Evolutionary conservation across 2,888 invertebrate genomes (phyloP).

Genomic region (Leucophora obtusa): DNA sequence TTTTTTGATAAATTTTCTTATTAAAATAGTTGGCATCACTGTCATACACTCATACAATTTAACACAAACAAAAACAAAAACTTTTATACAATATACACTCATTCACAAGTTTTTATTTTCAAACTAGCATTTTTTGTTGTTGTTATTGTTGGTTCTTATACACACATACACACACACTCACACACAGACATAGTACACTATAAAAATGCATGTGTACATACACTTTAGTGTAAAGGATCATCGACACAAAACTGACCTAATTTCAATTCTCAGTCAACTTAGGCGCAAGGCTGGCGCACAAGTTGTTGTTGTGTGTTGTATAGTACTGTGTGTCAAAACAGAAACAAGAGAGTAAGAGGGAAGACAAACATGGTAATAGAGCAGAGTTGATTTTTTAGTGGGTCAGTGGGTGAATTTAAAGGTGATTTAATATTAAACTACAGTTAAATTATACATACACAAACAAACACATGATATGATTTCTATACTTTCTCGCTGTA

Average conservation of each 20-base stretch:
- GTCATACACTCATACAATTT: conserved; percentile 3
- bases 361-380: conserved; percentile 30
- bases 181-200: conserved; percentile 21
- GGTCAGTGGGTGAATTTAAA: conserved; percentile 64
- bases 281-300: conserved; percentile 69
- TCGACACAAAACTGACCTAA: conserved; percentile 79
- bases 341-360: conserved; percentile 11
- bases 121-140: conserved; percentile 15
- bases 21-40: background rate
- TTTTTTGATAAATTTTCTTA: no score
- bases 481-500: background rate
- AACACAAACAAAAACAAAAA: conserved; percentile 9
- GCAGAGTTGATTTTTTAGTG: conserved; percentile 62
- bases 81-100: conserved; percentile 19
- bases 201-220: conserved; percentile 57
- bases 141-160: background rate
- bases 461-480: conserved; percentile 1
- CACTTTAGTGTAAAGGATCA: conserved; percentile 75
- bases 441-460: conserved; percentile 10
- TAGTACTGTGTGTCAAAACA: no score
- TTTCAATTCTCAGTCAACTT: conserved; percentile 75
- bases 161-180: conserved; percentile 39
- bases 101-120: conserved; percentile 44
- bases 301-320: conserved; percentile 23
- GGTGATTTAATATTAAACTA: conserved; percentile 61